phyloP scores from a whole-genome alignment of 2,113 vertebrate genomes.

The Collichthys lucidus region DNA sequence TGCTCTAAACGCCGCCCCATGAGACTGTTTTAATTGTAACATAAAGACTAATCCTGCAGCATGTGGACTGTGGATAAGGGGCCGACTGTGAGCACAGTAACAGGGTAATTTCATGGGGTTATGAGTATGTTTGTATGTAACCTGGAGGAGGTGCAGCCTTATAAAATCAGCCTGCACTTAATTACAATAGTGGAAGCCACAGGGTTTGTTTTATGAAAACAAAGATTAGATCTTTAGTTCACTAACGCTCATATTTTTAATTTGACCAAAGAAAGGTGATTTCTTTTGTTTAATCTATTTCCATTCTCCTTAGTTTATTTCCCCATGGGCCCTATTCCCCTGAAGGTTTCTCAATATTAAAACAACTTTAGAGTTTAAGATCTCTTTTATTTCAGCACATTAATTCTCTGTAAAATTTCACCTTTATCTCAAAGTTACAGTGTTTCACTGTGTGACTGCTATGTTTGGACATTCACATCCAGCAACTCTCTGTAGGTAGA shows the following conservation, averaged over 20 bases:
- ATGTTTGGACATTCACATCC: conserved; percentile 40
- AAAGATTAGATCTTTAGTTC: conserved; percentile 20
- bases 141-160: conserved; percentile 11
- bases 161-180: conserved; percentile 24
- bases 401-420: not conserved
- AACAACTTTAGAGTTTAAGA: not conserved
- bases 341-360: conserved; percentile 20
- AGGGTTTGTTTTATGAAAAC: conserved; percentile 40
- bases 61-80: conserved; percentile 10
- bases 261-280: conserved; percentile 30
- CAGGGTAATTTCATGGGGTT: not conserved
- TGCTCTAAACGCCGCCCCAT: not conserved
- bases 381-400: not conserved
- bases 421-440: conserved; percentile 9
- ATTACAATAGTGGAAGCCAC: conserved; percentile 15
- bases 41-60: conserved; percentile 23
- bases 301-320: conserved; percentile 35
- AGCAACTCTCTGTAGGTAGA: conserved; percentile 49
- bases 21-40: conserved; percentile 43
- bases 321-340: conserved; percentile 3
- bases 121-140: conserved; percentile 7
- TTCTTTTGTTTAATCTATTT: conserved; percentile 29
- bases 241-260: conserved; percentile 51
- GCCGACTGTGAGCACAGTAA: conserved; percentile 16
- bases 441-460: conserved; percentile 16